A percentile compares a stretch with the other conserved stretches of the same genome.
Evolutionary conservation across 2,888 invertebrate species (phyloP).

Genomic region (Meloe dianella): DNA sequence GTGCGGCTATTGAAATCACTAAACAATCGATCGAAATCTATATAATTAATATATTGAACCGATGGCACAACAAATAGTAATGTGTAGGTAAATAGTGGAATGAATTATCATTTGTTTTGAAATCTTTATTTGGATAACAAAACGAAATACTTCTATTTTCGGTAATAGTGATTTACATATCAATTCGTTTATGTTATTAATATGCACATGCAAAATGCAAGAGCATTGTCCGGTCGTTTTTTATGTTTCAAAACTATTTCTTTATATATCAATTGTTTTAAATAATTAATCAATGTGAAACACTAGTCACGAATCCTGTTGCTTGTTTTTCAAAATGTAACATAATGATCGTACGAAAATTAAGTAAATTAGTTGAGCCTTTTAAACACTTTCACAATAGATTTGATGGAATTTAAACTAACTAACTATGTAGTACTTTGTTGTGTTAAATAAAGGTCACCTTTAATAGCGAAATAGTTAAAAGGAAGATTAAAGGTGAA

Average conservation of each 20-base stretch:
- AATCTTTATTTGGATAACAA: conserved; percentile 5
- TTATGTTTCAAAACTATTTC: conserved; percentile 10
- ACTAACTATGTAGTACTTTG: too few species aligned
- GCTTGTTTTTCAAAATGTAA: conserved; percentile 29
- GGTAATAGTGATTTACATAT: conserved; percentile 19
- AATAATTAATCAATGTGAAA: conserved; percentile 3
- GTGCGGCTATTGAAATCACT: neutral
- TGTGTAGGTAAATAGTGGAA: neutral
- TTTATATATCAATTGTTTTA: neutral
- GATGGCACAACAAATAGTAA: neutral
- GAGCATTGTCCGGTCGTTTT: too few species aligned
- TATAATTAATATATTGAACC: neutral
- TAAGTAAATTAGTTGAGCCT: conserved; percentile 22
- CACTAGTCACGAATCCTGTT: conserved; percentile 22
- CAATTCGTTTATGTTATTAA: conserved; percentile 23
- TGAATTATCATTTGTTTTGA: conserved; percentile 6
- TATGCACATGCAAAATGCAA: conserved; percentile 22
- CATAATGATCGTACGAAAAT: conserved; percentile 30
- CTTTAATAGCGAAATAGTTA: neutral
- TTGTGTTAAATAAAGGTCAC: neutral
- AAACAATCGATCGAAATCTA: neutral
- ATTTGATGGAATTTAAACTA: neutral
- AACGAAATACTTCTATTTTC: conserved; percentile 4
- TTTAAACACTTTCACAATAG: conserved; percentile 6
- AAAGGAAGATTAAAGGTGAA: neutral